phyloP scores from a whole-genome alignment of 2,888 invertebrate genomes.

The Stegophylla sp. region DNA sequence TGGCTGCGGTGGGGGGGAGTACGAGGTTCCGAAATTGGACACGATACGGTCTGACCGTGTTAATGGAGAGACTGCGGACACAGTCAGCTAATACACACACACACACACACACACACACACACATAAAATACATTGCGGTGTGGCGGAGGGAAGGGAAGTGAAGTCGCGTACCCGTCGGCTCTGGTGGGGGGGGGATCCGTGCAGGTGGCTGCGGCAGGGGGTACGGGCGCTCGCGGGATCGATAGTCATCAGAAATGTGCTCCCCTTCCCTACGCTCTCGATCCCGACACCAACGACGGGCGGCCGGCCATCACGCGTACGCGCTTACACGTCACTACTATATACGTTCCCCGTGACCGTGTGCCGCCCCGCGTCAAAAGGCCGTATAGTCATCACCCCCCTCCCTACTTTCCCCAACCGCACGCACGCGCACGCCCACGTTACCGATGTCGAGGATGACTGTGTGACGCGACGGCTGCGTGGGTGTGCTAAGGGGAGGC shows the following conservation, averaged over 20 bases:
- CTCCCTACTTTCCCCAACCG: too few species aligned
- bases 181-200: not conserved
- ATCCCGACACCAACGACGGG: not conserved
- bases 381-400: not conserved
- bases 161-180: not conserved
- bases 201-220: not conserved
- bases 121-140: too few species aligned
- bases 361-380: slow-evolving; percentile 5
- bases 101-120: too few species aligned
- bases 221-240: slow-evolving; percentile 4
- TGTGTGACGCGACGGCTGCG: too few species aligned
- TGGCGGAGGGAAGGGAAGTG: not conserved
- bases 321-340: too few species aligned
- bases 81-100: too few species aligned
- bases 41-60: slow-evolving; percentile 4
- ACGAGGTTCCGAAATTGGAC: not conserved
- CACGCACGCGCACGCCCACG: too few species aligned
- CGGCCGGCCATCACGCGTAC: not conserved
- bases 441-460: too few species aligned
- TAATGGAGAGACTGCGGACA: slow-evolving; percentile 17
- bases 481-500: too few species aligned
- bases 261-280: not conserved
- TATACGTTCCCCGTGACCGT: too few species aligned
- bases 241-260: slow-evolving; percentile 56
- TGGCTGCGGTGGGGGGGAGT: not conserved